phyloP scores from a whole-genome alignment of 2,113 vertebrate genomes.

The Suncus etruscus region DNA sequence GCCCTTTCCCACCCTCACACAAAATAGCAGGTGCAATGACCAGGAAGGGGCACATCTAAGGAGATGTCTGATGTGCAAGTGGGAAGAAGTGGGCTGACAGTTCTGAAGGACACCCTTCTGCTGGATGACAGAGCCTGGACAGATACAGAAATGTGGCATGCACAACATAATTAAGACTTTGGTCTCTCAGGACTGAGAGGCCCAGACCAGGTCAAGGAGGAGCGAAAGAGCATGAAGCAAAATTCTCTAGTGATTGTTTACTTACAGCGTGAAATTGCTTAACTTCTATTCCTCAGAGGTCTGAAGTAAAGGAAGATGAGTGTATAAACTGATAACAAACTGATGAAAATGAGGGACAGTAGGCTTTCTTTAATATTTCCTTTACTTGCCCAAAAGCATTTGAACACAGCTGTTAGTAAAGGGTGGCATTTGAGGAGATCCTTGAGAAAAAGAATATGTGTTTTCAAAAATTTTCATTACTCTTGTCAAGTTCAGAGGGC shows the following conservation, averaged over 20 bases:
- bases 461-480: constrained; percentile 1
- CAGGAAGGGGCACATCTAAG: background rate
- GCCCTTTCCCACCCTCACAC: background rate
- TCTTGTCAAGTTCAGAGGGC: background rate
- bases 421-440: background rate
- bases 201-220: background rate
- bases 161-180: constrained; percentile 23
- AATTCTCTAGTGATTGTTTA: background rate
- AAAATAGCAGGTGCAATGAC: background rate
- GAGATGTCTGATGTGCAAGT: background rate
- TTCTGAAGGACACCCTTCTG: no score
- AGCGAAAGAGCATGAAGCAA: background rate
- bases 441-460: background rate
- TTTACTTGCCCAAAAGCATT: background rate
- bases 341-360: background rate
- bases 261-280: background rate
- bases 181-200: background rate
- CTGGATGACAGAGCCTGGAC: background rate
- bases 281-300: background rate
- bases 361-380: background rate
- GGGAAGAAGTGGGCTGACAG: background rate
- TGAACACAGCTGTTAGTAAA: background rate
- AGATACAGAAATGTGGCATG: background rate
- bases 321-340: background rate
- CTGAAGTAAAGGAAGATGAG: background rate